phyloP scores from a whole-genome alignment of 2,797 vertebrate genomes.

The Neosilurus hyrtlii region DNA sequence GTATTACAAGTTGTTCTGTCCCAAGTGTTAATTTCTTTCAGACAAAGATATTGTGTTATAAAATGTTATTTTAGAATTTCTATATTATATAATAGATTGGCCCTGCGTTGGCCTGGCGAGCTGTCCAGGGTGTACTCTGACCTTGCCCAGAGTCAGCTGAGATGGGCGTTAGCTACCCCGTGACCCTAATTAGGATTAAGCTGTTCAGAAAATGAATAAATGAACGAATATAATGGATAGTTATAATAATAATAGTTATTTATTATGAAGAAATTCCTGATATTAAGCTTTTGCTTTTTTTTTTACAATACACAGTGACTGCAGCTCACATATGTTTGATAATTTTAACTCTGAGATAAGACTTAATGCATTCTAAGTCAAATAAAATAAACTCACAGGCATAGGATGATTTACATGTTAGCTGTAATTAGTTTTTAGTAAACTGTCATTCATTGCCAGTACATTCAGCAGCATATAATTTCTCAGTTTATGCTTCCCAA shows the following conservation, averaged over 20 bases:
- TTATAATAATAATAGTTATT: too few species aligned
- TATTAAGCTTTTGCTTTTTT: too few species aligned
- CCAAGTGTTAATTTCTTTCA: neutral
- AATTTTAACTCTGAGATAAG: neutral
- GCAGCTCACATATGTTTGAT: neutral
- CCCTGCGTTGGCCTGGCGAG: too few species aligned
- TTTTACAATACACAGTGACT: neutral
- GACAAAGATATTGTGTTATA: too few species aligned
- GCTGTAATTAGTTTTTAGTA: neutral
- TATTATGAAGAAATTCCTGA: too few species aligned
- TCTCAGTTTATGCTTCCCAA: neutral
- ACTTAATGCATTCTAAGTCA: neutral
- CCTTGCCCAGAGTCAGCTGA: too few species aligned
- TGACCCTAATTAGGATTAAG: too few species aligned
- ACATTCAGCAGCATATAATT: neutral
- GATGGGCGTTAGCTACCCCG: too few species aligned
- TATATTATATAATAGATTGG: neutral
- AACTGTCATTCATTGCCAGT: neutral
- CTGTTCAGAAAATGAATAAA: too few species aligned
- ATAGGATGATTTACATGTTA: neutral
- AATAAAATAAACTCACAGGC: neutral
- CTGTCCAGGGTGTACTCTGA: too few species aligned
- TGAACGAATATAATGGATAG: too few species aligned
- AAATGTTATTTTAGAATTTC: neutral
- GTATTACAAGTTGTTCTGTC: neutral